Base-by-base conservation (phyloP, 2,797 vertebrate species). In the Nannoperca obscura region DNA sequence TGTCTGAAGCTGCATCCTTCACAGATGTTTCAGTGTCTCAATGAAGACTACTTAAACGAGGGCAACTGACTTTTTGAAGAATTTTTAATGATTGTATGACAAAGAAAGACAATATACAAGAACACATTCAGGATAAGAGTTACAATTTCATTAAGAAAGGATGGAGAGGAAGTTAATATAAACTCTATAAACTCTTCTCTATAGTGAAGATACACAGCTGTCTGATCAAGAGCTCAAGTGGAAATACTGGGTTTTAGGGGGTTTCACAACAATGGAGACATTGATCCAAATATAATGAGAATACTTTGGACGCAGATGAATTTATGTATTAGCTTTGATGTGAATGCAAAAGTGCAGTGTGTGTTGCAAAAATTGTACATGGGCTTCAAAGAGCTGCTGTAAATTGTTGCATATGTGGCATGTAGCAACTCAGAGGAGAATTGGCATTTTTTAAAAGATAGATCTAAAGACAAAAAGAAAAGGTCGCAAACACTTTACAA, bases 211-310 rank as follows among this genome's bases (percentile, higher is more conserved):
- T 8, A 15, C 38, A 64, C 69, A 55, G 62, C 65, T 50, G 55
- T 57, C 42, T 2, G 53, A 24, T 61, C n/a, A 17, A 12, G 62
- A 24, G 58, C 9, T 7, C 17, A 44, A 73, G 30, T 27, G 66
- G 71, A 67, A 68, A 76, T 46, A 62, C 22, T 14, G 14, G n/a
- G n/a, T 32, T 49, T 53, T 7, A 11, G 57, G 30, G 17, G 11
- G 27, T 63, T 74, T 47, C 46, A 57, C 17, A 71, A 71, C 62
- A 81, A 75, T 53, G 17, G 27, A 71, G 44, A 76, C 50, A 79
- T 79, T 73, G n/a, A 76, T 74, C 20, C 46, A 50, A 34, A 81
- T 44, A 70, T 69, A 66, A 70, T 49, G 49, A 47, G 32, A 5
- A 1, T 34, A 20, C 19, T 22, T 34, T 36, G 4, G 22, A 62